A percentile compares a stretch with the other conserved stretches of the same genome.
Evolutionary conservation across 2,888 invertebrate species (phyloP).

Genomic region (Ennomos quercinarius): DNA sequence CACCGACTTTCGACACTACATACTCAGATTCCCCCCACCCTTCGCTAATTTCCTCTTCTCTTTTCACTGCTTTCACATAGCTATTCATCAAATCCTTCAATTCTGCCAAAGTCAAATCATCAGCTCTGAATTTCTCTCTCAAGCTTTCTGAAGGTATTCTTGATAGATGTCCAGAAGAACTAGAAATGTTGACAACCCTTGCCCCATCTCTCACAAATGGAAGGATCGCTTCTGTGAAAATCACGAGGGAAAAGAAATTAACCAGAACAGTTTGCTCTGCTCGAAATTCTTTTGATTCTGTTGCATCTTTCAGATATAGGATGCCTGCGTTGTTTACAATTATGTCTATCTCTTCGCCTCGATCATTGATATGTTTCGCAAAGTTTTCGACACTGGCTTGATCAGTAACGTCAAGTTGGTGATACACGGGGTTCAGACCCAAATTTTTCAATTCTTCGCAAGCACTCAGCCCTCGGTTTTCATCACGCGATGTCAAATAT

Average conservation of each 20-base stretch:
- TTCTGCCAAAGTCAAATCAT: constrained; percentile 80
- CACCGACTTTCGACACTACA: constrained; percentile 90
- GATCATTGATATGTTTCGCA: constrained; percentile 78
- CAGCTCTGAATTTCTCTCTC: constrained; percentile 72
- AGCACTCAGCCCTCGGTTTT: constrained; percentile 83
- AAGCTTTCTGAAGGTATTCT: constrained; percentile 85
- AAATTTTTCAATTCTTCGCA: constrained; percentile 82
- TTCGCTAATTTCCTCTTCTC: constrained; percentile 53
- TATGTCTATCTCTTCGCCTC: constrained; percentile 87
- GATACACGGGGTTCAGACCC: constrained; percentile 82
- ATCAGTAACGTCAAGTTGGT: constrained; percentile 89
- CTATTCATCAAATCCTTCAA: constrained; percentile 85
- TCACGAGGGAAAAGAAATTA: constrained; percentile 68
- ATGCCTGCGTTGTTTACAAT: constrained; percentile 91
- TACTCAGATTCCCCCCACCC: constrained; percentile 89
- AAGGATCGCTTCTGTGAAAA: constrained; percentile 86
- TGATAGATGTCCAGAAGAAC: constrained; percentile 88
- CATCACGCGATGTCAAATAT: constrained; percentile 89
- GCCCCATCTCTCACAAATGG: constrained; percentile 88
- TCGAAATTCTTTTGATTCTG: constrained; percentile 62
- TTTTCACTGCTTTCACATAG: constrained; percentile 85
- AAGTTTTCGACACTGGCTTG: constrained; percentile 84
- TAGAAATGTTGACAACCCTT: constrained; percentile 90
- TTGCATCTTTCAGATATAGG: constrained; percentile 66
- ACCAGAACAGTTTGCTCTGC: constrained; percentile 67